A percentile compares a stretch with the other conserved stretches of the same genome.
These are phyloP conservation scores for Serrognathus titanus DNA, from an alignment of 2,888 invertebrate species.

Conservation along the genomic window DNA sequence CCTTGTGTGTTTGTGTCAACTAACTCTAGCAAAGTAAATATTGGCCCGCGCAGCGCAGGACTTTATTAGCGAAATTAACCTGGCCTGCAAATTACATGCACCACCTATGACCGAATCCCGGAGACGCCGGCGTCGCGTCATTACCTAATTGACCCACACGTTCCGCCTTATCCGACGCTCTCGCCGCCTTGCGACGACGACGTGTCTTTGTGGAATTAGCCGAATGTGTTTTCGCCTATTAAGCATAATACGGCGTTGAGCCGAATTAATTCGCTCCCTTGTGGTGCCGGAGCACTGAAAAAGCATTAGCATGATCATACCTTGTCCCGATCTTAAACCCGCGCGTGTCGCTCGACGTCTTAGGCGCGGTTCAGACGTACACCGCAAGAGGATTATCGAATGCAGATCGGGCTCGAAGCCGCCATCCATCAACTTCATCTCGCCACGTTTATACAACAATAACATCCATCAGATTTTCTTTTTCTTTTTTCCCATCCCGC, in stretches of 20 bases:
- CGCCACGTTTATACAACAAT: not conserved
- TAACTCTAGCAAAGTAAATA: conserved; percentile 48
- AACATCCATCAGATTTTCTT: conserved; percentile 30
- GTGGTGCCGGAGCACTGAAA: conserved; percentile 47
- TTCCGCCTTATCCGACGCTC: conserved; percentile 10
- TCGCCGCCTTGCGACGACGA: conserved; percentile 6
- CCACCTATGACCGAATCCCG: no score
- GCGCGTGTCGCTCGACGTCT: conserved; percentile 43
- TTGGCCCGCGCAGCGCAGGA: conserved; percentile 41
- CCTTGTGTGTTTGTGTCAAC: conserved; percentile 44
- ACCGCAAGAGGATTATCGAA: conserved; percentile 50
- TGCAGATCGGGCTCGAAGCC: conserved; percentile 34
- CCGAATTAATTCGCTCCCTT: conserved; percentile 47
- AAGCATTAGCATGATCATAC: conserved; percentile 51
- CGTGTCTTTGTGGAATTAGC: conserved; percentile 33
- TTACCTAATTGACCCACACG: conserved; percentile 1
- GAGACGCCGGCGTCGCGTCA: not conserved
- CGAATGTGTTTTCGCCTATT: conserved; percentile 49
- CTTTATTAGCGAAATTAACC: conserved; percentile 47
- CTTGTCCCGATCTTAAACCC: conserved; percentile 48
- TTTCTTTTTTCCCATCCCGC: conserved; percentile 25
- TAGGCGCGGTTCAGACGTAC: conserved; percentile 45
- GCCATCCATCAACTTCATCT: conserved; percentile 14
- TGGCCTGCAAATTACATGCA: conserved; percentile 21
- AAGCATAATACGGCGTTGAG: conserved; percentile 47